Conservation (phyloP, 1,140 invertebrate genomes). For the Aphidius gifuensis region DNA sequence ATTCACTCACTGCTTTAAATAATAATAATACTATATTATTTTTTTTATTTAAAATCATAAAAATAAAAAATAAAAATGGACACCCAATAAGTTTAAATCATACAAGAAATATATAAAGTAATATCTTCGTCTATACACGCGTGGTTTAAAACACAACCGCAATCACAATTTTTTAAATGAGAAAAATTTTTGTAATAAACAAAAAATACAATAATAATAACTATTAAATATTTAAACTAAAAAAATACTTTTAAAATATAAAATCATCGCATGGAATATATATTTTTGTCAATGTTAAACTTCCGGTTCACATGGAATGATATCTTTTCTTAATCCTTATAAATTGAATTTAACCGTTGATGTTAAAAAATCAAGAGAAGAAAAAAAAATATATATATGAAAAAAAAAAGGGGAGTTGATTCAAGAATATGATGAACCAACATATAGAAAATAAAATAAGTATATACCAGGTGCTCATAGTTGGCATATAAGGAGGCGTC, state of each 20-base stretch:
- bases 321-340: slow-evolving; percentile 48
- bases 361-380: slow-evolving; percentile 12
- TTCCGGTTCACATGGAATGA: slow-evolving; percentile 20
- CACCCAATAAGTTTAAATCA: slow-evolving; percentile 54
- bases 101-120: slow-evolving; percentile 19
- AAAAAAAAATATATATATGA: slow-evolving; percentile 8
- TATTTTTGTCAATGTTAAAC: background rate
- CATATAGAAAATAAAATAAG: slow-evolving; percentile 8
- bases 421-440: background rate
- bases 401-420: slow-evolving; percentile 12
- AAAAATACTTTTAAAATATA: background rate
- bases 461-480: slow-evolving; percentile 40
- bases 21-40: too few species aligned
- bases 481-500: slow-evolving; percentile 46
- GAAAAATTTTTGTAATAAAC: too few species aligned
- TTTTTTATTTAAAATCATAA: background rate
- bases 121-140: background rate
- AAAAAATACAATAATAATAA: too few species aligned
- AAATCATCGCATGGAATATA: background rate
- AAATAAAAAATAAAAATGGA: slow-evolving; percentile 21
- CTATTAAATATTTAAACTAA: too few species aligned
- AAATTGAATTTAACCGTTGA: slow-evolving; percentile 52
- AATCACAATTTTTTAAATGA: too few species aligned
- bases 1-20: too few species aligned
- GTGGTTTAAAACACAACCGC: too few species aligned